Evolutionary conservation across 35 echinoderm and acorn worm species (phyloP).

Genomic region (Ophiothrix spiculata): DNA sequence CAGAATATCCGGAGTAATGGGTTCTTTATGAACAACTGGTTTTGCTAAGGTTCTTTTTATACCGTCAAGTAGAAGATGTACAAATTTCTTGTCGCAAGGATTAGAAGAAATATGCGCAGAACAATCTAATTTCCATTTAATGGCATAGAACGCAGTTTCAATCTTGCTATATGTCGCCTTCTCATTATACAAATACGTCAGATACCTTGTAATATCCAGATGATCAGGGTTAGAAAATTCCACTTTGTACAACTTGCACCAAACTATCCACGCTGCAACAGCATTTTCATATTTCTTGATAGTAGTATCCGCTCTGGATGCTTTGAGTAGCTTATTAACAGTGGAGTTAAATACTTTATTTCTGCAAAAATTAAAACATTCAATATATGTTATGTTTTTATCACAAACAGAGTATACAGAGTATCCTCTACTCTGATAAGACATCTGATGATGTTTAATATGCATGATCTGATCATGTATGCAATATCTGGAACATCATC

Average conservation of each 20-base stretch:
- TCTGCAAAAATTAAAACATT: background rate
- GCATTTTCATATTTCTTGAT: background rate
- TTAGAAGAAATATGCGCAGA: background rate
- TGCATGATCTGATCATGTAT: too few species aligned
- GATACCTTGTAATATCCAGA: background rate
- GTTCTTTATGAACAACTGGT: conserved; percentile 13
- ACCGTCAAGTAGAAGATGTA: background rate
- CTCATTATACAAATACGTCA: background rate
- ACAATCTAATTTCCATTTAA: conserved; percentile 25
- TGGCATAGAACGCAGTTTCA: background rate
- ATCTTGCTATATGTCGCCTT: conserved; percentile 8
- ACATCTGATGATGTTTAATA: too few species aligned
- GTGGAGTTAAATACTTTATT: background rate
- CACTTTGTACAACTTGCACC: background rate
- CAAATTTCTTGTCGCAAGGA: conserved; percentile 16
- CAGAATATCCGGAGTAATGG: conserved; percentile 13
- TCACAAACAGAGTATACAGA: too few species aligned
- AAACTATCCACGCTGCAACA: background rate
- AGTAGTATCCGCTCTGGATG: conserved; percentile 15
- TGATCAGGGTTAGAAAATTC: background rate
- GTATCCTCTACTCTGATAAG: too few species aligned
- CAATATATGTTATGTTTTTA: too few species aligned
- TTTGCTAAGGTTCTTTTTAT: conserved; percentile 6
- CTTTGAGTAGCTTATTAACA: background rate
- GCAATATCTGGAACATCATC: too few species aligned